phyloP scores from a whole-genome alignment of 2,888 invertebrate genomes.

The Fragum fragum region DNA sequence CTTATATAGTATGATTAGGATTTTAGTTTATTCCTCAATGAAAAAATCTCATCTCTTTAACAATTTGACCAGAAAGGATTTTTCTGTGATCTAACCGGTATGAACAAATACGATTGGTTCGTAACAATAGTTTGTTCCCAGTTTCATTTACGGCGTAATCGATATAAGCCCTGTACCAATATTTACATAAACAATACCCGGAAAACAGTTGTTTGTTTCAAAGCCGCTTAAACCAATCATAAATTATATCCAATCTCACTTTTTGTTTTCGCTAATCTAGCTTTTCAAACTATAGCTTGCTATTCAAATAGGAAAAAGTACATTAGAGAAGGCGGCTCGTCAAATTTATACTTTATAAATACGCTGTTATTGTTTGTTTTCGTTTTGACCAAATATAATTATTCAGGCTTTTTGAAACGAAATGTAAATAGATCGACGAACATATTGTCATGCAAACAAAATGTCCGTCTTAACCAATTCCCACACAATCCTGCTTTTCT shows the following conservation, averaged over 20 bases:
- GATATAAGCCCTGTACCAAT: conserved; percentile 14
- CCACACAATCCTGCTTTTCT: too few relatives aligned
- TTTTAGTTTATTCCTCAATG: too few relatives aligned
- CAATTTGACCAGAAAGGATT: neutral
- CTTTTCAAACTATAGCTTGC: conserved; percentile 6
- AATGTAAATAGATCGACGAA: too few relatives aligned
- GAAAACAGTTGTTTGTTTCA: conserved; percentile 27
- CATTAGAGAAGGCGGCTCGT: too few relatives aligned
- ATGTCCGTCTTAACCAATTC: too few relatives aligned
- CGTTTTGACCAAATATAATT: too few relatives aligned
- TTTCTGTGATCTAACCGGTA: neutral
- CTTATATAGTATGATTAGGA: too few relatives aligned
- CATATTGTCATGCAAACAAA: too few relatives aligned
- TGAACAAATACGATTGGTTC: conserved; percentile 6
- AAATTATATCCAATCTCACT: conserved; percentile 1
- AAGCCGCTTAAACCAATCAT: conserved; percentile 21
- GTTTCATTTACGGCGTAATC: neutral
- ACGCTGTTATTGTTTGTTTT: too few relatives aligned
- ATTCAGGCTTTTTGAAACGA: too few relatives aligned
- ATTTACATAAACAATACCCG: conserved; percentile 18
- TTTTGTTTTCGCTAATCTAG: conserved; percentile 5
- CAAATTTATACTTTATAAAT: too few relatives aligned
- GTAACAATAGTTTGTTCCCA: conserved; percentile 4
- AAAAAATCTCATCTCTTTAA: too few relatives aligned
- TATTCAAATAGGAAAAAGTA: neutral